Evolutionary conservation across 2,797 vertebrate species (phyloP), one percentile per base, ranked within the genome.

Genomic region (Enteromius trimaculatus): DNA sequence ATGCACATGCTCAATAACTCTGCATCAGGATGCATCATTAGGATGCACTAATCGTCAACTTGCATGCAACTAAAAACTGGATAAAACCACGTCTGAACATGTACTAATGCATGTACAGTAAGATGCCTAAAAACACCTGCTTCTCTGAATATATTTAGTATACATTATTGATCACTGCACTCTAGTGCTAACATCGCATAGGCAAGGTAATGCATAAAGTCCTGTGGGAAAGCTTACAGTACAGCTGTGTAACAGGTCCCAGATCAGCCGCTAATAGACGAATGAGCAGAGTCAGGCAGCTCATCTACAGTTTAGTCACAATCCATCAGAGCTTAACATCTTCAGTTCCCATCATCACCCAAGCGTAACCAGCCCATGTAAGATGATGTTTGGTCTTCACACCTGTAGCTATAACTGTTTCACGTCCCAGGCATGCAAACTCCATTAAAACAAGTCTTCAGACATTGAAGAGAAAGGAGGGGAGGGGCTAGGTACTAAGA

Each of bases 131-230:
- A 70, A 75, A 21, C 31, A 82, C 62, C 72, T 80, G 19, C 55
- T 58, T 84, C 80, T 80, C 34, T 83, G 51, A 80, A 86, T 77
- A 85, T 81, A n/a, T 65, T 76, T 71, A 76, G 81, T 84, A 91
- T 93, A 82, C 83, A 92, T 93, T 89, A 93, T 86, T 90, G 51
- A 92, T 89, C 79, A 34, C 47, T 26, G 37, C 71, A 60, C 85
- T 80, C 88, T 68, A 81, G 21, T 70, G 80, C 64, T 19, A 39
- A 74, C 78, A 42, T 70, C 58, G 71, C 60, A 55, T 69, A 39
- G 65, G 69, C 34, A 16, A 60, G 29, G 64, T 31, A 83, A 71
- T 60, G 74, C 62, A 66, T 26, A 79, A 23, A 62, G 49, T 53
- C 72, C 70, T 85, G 9, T 65, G 74, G 29, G 65, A 66, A 11